Evolutionary conservation across 2,797 vertebrate genomes (phyloP).

Genomic region (Melanotaenia boesemani): DNA sequence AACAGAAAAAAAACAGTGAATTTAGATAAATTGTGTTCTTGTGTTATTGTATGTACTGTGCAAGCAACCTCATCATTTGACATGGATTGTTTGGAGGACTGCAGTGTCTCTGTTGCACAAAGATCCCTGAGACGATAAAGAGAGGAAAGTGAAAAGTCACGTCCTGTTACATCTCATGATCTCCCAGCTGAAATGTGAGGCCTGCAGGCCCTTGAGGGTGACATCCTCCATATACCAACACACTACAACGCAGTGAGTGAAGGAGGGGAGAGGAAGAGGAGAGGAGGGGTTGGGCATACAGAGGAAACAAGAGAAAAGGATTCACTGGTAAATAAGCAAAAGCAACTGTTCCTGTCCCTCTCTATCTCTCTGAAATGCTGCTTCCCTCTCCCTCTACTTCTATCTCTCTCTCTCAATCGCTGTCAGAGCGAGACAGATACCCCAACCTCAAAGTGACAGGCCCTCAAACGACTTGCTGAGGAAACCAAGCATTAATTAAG

Average conservation of each 20-base stretch:
- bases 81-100: conserved; percentile 52
- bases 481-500: conserved; percentile 99
- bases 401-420: conserved; percentile 85
- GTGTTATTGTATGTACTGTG: conserved; percentile 16
- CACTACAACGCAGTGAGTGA: conserved; percentile 51
- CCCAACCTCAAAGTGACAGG: conserved; percentile 95
- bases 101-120: conserved; percentile 64
- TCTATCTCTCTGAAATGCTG: conserved; percentile 76
- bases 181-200: conserved; percentile 78
- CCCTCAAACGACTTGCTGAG: conserved; percentile 90
- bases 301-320: conserved; percentile 52
- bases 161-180: conserved; percentile 81
- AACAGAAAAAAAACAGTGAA: conserved; percentile 1
- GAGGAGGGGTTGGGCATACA: conserved; percentile 46
- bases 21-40: neutral
- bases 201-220: conserved; percentile 77
- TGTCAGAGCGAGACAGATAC: conserved; percentile 90
- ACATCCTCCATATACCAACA: conserved; percentile 79
- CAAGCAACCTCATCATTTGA: conserved; percentile 31
- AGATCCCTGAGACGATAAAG: conserved; percentile 80
- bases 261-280: conserved; percentile 30
- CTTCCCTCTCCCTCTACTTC: conserved; percentile 62
- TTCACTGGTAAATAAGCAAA: conserved; percentile 76
- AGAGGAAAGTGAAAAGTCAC: conserved; percentile 83
- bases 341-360: conserved; percentile 63